These are phyloP conservation scores for Diarsia mendica DNA, from an alignment of 2,888 invertebrate species.

Conservation along the genomic window DNA sequence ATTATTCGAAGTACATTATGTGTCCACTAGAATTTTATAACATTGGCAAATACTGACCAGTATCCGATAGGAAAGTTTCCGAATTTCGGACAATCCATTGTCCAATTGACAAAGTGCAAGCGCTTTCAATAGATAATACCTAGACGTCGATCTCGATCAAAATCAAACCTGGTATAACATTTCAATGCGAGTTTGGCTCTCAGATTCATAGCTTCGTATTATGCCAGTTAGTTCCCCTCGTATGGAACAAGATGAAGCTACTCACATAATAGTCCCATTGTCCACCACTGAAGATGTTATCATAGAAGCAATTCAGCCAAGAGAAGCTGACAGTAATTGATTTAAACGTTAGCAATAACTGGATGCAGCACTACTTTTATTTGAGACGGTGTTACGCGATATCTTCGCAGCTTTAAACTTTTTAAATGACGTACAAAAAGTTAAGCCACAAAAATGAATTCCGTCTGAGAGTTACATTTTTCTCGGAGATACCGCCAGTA, in stretches of 20 bases:
- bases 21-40: constrained; percentile 31
- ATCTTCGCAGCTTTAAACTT: constrained; percentile 65
- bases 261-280: constrained; percentile 84
- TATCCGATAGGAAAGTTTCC: constrained; percentile 56
- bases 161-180: constrained; percentile 80
- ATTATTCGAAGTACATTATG: constrained; percentile 13
- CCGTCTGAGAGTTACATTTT: constrained; percentile 80
- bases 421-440: constrained; percentile 76
- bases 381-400: constrained; percentile 55
- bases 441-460: constrained; percentile 81
- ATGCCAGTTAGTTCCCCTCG: constrained; percentile 74
- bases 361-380: constrained; percentile 43
- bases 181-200: constrained; percentile 78
- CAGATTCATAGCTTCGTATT: constrained; percentile 77
- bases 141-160: constrained; percentile 74
- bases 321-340: constrained; percentile 76
- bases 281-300: constrained; percentile 80
- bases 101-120: constrained; percentile 74
- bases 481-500: constrained; percentile 83
- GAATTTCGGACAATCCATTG: constrained; percentile 65
- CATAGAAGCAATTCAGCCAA: constrained; percentile 76
- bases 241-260: constrained; percentile 77
- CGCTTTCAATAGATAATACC: constrained; percentile 72
- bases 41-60: constrained; percentile 40
- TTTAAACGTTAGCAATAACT: constrained; percentile 67